Base-by-base conservation (phyloP, 2,113 vertebrate genomes). In the Etheostoma spectabile region DNA sequence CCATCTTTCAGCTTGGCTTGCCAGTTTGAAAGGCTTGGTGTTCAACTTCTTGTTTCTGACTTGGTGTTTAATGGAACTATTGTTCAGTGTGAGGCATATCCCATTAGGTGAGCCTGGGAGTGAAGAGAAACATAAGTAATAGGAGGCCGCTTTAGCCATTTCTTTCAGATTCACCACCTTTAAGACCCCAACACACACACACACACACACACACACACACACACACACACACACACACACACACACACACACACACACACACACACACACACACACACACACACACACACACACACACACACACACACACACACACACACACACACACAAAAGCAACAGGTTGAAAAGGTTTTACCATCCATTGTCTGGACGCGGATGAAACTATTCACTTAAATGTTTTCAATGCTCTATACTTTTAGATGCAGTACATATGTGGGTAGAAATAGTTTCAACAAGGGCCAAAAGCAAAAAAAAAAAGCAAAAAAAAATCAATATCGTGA, bases 41-140 rank as follows among this genome's bases (percentile, higher is more conserved):
- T 90, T 91, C 80, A 63, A 82, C 87, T 87, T 85, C 88, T 84
- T 91, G 91, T 89, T 92, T 89, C 91, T 89, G 87, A 93, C 91
- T 91, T 83, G 85, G 85, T 68, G 53, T 90, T 91, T 95, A 95
- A 94, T 95, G 87, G 89, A 91, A 91, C 91, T 87, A 90, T 94
- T 94, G 93, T 91, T 93, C 91, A 89, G 90, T 89, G 61, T 74
- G 85, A 90, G 91, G 88, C 89, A 82, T 84, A 80, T 91, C 84
- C 89, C 90, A 92, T 94, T 91, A 91, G 88, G 75, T 60, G 66
- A 60, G 67, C 46, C 75, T n/a, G 38, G 70, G 80, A 84, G 70
- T 27, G 71, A 66, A 33, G 78, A 81, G 72, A 86, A 90, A 89
- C 83, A 66, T 72, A 71, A 85, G 81, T 88, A 79, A 91, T 89